Evolutionary conservation across 37 sponge, comb jelly and placozoan species (phyloP).

Genomic region (Diacarnus erythraeanus): DNA sequence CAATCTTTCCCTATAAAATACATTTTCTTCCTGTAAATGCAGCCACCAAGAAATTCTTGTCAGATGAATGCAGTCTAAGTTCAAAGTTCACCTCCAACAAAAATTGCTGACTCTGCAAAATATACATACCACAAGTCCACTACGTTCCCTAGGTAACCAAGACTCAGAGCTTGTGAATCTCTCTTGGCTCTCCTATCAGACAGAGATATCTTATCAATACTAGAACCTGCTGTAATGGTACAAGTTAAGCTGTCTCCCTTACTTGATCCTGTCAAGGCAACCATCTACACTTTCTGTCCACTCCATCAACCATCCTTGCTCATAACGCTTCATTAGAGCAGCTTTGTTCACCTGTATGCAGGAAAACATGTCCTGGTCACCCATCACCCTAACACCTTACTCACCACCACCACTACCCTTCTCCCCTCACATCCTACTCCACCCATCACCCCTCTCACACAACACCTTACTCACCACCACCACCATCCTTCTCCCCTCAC

Average conservation of each 20-base stretch:
- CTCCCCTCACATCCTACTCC: not conserved
- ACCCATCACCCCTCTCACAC: not conserved
- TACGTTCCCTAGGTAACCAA: conserved; percentile 95
- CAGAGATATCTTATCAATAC: not conserved
- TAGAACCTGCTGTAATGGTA: no score
- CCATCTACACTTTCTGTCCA: conserved; percentile 74
- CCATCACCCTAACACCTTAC: not conserved
- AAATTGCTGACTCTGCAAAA: not conserved
- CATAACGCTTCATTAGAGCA: conserved; percentile 33
- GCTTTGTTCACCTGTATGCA: conserved; percentile 25
- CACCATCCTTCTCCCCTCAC: not conserved
- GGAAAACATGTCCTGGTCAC: not conserved
- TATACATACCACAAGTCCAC: conserved; percentile 87
- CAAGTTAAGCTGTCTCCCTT: no score
- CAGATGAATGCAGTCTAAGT: no score
- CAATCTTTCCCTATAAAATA: conserved; percentile 73
- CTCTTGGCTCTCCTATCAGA: conserved; percentile 42
- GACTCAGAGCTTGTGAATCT: conserved; percentile 60
- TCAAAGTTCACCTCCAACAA: not conserved
- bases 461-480: not conserved
- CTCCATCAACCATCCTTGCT: conserved; percentile 79
- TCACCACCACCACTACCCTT: not conserved
- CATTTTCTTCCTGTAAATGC: not conserved
- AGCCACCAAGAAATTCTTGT: not conserved
- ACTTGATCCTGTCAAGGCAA: conserved; percentile 73